Conservation (phyloP, 1,140 invertebrate species). For the Bombus huntii region DNA sequence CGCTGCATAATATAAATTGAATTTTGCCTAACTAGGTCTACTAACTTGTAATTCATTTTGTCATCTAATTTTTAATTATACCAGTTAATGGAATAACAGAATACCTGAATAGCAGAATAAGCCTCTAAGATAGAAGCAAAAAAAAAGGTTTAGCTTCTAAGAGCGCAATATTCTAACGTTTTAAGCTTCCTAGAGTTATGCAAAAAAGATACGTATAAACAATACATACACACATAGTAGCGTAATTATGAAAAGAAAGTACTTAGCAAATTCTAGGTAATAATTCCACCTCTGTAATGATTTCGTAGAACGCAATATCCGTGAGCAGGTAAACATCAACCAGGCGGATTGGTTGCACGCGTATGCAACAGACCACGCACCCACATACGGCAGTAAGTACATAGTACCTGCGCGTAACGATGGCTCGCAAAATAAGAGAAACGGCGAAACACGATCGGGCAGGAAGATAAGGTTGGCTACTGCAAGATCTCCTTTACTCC, state of each 20-base stretch:
- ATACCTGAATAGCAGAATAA: too few relatives aligned
- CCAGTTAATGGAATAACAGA: too few relatives aligned
- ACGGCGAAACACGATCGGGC: slow-evolving; percentile 71
- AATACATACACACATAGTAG: too few relatives aligned
- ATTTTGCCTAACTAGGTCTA: too few relatives aligned
- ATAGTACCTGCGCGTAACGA: slow-evolving; percentile 58
- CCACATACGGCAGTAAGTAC: slow-evolving; percentile 46
- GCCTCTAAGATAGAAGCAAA: too few relatives aligned
- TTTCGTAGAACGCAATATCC: background rate
- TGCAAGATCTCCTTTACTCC: slow-evolving; percentile 66
- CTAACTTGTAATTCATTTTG: too few relatives aligned
- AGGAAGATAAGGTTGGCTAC: slow-evolving; percentile 71
- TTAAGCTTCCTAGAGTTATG: background rate
- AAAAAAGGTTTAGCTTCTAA: too few relatives aligned
- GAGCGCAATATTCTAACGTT: background rate
- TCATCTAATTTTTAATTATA: too few relatives aligned
- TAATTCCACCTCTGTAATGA: background rate
- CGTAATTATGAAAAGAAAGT: background rate
- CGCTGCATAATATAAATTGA: too few relatives aligned
- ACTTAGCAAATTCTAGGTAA: background rate
- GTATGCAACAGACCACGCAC: slow-evolving; percentile 5
- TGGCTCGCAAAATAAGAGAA: slow-evolving; percentile 68
- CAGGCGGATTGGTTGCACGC: background rate
- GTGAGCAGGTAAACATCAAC: background rate
- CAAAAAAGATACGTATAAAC: background rate